Evolutionary conservation across 2,113 vertebrate species (phyloP), one percentile per base, ranked within the genome.

Genomic region (Aspidoscelis tigris): DNA sequence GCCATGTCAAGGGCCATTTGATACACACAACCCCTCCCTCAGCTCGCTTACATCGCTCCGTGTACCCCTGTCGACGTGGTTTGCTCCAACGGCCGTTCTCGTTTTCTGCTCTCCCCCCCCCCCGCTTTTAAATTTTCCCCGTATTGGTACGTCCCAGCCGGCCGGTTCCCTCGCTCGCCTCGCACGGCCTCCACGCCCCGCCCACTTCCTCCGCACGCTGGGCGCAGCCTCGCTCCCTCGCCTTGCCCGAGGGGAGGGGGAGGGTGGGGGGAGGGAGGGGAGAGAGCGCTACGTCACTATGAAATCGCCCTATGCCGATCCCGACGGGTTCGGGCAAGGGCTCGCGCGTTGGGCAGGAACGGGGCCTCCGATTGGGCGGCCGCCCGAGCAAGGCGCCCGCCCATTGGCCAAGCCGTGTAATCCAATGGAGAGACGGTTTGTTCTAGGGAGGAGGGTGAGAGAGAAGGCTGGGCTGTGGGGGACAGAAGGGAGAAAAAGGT

Each of bases 391-490:
- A 79, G 41, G 24, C 76, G 33, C 24, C 6, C 33, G 5, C 10
- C 4, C 75, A 85, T 85, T 88, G 69, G 83, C 7, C 2, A 47
- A 0, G 6, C 14, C 16, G 24, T 3, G 4, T 18, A 0, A 76
- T 18, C 89, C 89, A 91, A 86, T 84, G 44, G 5, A 20, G 20
- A 22, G 68, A 21, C 21, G 11, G 18, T 20, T 87, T 91, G 68
- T 81, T 88, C 22, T 41, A 24, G 58, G 79, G 65, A 58, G 74
- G 68, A 61, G 65, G 43, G 43, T 72, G 76, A 71, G 83, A 33
- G 83, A 82, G 83, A 80, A 78, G 83, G 72, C 83, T 71, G 85
- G 82, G 85, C 82, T 75, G 85, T 76, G 84, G 74, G 70, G 82
- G 81, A 76, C 82, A 76, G 81, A 47, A 75, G 81, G 71, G 53